Conservation (phyloP, 2,888 invertebrate genomes). For the Globia sparganii region DNA sequence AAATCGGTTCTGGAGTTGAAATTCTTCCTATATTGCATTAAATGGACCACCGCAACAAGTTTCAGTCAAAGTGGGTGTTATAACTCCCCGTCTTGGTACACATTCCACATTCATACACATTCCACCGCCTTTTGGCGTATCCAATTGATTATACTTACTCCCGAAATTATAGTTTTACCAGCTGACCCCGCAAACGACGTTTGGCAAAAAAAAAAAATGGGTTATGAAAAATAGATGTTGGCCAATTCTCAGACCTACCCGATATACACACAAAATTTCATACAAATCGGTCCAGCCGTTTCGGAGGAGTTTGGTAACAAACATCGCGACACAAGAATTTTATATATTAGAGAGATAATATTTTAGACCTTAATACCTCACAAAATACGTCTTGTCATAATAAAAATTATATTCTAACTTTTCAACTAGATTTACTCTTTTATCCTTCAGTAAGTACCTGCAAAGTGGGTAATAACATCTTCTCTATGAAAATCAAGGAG, state of each 20-base stretch:
- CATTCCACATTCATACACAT: too few relatives aligned
- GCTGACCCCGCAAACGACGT: too few relatives aligned
- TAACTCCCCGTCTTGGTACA: too few relatives aligned
- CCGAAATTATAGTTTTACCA: too few relatives aligned
- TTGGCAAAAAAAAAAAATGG: too few relatives aligned
- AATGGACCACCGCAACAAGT: not conserved
- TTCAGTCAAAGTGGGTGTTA: not conserved
- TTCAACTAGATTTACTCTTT: conserved; percentile 21
- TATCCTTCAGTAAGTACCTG: conserved; percentile 29
- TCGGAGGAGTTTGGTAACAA: too few relatives aligned
- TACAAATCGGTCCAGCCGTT: too few relatives aligned
- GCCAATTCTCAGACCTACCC: too few relatives aligned
- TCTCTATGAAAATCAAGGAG: conserved; percentile 36
- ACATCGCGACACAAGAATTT: too few relatives aligned
- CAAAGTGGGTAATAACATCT: conserved; percentile 44
- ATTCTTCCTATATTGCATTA: not conserved
- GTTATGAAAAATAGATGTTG: too few relatives aligned
- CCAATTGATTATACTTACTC: not conserved
- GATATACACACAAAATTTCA: too few relatives aligned
- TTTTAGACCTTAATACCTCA: not conserved
- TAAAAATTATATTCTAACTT: conserved; percentile 9
- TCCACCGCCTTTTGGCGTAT: not conserved
- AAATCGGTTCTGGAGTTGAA: not conserved
- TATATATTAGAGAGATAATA: too few relatives aligned
- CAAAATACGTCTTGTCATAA: not conserved